Conservation (phyloP, 30 jellyfish, hydroid and myxozoan genomes). For the Calvadosia cruxmelitensis region DNA sequence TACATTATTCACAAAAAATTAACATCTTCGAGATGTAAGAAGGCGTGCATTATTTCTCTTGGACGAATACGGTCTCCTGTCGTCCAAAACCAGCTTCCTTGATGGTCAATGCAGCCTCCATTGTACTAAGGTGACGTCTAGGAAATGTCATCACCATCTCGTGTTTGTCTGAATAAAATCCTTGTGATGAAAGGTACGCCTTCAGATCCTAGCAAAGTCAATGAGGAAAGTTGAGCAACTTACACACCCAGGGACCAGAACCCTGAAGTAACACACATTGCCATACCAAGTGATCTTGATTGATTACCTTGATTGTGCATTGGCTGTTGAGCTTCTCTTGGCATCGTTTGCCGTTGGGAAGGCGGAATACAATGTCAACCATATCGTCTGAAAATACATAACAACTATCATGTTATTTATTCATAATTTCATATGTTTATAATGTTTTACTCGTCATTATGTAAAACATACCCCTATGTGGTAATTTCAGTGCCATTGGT, state of each 20-base stretch:
- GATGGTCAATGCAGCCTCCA: constrained; percentile 46
- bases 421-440: no score
- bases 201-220: constrained; percentile 66
- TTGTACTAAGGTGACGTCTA: constrained; percentile 49
- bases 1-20: no score
- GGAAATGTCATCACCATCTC: constrained; percentile 75
- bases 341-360: neutral
- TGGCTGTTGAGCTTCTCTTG: neutral
- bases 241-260: no score
- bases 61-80: constrained; percentile 82
- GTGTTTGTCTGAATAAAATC: constrained; percentile 41
- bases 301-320: neutral
- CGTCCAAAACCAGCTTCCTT: constrained; percentile 64
- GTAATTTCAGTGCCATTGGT: no score
- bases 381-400: neutral
- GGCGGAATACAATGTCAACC: neutral
- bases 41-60: constrained; percentile 48
- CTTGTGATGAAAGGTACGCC: constrained; percentile 49
- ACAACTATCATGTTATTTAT: no score
- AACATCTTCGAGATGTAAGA: no score
- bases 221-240: no score
- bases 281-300: no score
- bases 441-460: no score
- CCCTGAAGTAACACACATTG: no score
- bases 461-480: no score